Base-by-base conservation (phyloP, 2,888 invertebrate genomes). In the Nipponacmea schrenckii region DNA sequence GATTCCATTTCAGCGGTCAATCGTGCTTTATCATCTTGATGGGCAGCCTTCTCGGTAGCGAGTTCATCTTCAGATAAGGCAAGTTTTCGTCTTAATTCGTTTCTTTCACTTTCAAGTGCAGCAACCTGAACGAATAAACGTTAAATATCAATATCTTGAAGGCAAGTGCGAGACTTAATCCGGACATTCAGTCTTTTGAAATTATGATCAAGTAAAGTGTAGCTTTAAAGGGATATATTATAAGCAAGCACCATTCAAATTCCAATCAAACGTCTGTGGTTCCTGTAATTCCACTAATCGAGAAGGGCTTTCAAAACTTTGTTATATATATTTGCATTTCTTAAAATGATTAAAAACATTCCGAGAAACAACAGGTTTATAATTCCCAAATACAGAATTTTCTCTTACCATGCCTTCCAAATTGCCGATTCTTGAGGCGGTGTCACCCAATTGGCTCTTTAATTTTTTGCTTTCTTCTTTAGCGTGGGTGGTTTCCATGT, bases 401-500 rank as follows among this genome's bases (percentile, higher is more conserved):
- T n/a, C n/a, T 64, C 70, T 69, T 74, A 84, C 84, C 75, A 77
- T 78, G 12, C 77, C 71, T 46, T 81, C 72, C 14, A 83, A 73
- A 15, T 80, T 75, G 7, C 73, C 71, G 14, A 80, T 66, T 14
- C 73, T 62, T 63, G 74, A 62, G 64, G 78, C 74, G 31, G 74
- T 48, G 46, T 79, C 79, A 10, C 67, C 65, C 14, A 82, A 56
- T 39, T 80, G 77, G 31, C 77, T 80, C 67, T 89, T 87, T 50
- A 90, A 85, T 71, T 88, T 87, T 79, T 89, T 90, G 76, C 85
- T 83, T 77, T 90, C 90, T 45, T 89, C 89, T 81, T 87, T 88
- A 73, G 84, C 79, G 74, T 88, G 87, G 20, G 77, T 83, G 44
- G 86, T 79, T 76, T 90, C 90, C 82, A 89, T 87, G 77, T 84